These are phyloP conservation scores for Cristatella mucedo DNA, from an alignment of 2,888 invertebrate genomes.

Conservation along the genomic window DNA sequence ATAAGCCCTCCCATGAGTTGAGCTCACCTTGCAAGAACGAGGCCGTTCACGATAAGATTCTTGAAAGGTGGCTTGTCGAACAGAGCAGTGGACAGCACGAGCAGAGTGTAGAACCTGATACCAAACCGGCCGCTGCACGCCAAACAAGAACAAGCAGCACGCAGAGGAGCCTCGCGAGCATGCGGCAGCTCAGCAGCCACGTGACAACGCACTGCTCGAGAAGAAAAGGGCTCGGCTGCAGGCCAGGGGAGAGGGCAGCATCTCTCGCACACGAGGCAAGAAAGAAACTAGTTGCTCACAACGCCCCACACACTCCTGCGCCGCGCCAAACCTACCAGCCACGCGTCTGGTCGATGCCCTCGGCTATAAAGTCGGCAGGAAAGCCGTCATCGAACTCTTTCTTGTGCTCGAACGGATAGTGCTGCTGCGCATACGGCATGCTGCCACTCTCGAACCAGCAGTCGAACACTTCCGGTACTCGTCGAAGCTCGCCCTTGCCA, in stretches of 20 bases:
- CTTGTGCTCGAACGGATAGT: constrained; percentile 79
- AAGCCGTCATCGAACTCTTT: constrained; percentile 51
- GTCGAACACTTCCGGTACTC: constrained; percentile 89
- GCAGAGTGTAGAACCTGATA: constrained; percentile 72
- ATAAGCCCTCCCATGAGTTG: too few species aligned
- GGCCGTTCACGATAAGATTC: constrained; percentile 86
- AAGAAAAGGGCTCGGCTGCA: too few species aligned
- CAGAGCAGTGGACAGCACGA: constrained; percentile 84
- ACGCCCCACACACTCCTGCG: too few species aligned
- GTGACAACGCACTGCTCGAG: too few species aligned
- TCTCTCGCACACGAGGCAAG: too few species aligned
- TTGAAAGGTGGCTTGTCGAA: constrained; percentile 94
- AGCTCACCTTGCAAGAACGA: constrained; percentile 62
- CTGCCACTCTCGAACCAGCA: constrained; percentile 99
- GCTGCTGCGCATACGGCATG: constrained; percentile 70
- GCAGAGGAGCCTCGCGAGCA: too few species aligned
- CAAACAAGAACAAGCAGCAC: too few species aligned
- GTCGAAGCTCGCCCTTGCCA: constrained; percentile 64
- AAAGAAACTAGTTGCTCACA: too few species aligned
- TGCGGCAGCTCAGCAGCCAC: too few species aligned
- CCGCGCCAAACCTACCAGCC: constrained; percentile 68
- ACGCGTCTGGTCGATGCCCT: constrained; percentile 92
- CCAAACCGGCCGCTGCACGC: too few species aligned
- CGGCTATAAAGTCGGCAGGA: constrained; percentile 98
- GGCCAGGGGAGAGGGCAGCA: too few species aligned